Conservation (phyloP, 2,113 vertebrate species). For the Elanus axillaris region DNA sequence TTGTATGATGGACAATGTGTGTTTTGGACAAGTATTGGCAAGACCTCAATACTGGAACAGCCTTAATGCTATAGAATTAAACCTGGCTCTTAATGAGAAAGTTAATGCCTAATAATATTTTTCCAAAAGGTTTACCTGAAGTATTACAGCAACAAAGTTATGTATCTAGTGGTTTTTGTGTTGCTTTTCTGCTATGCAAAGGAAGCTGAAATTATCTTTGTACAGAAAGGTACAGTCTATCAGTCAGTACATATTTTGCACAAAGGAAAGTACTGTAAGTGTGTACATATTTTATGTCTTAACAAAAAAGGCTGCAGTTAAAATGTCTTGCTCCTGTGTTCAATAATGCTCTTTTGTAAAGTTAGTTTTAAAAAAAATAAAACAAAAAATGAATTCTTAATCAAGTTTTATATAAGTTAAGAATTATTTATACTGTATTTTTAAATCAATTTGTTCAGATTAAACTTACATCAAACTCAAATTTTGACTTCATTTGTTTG, state of each 20-base stretch:
- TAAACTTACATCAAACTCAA: conserved; percentile 50
- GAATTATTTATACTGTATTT: conserved; percentile 79
- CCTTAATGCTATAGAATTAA: conserved; percentile 13
- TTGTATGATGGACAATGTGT: not conserved
- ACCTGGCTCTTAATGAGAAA: conserved; percentile 38
- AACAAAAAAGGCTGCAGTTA: conserved; percentile 23
- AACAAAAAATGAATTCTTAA: conserved; percentile 32
- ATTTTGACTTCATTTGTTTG: not conserved
- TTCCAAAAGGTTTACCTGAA: not conserved
- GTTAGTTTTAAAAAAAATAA: not conserved
- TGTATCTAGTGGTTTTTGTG: not conserved
- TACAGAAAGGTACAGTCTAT: conserved; percentile 16
- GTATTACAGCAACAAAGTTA: conserved; percentile 1
- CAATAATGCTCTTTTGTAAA: conserved; percentile 63
- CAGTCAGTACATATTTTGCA: conserved; percentile 62
- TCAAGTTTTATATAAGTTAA: conserved; percentile 73
- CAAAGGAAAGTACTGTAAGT: conserved; percentile 63
- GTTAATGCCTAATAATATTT: conserved; percentile 18
- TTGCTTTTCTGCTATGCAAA: conserved; percentile 63
- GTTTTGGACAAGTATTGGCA: conserved; percentile 26
- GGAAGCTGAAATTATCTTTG: conserved; percentile 37
- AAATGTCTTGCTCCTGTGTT: conserved; percentile 44
- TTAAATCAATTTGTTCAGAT: conserved; percentile 72
- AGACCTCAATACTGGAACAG: conserved; percentile 38
- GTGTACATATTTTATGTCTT: conserved; percentile 62